Evolutionary conservation across 2,888 invertebrate species (phyloP), one percentile per base, ranked within the genome.

Genomic region (Amiota mariae): DNA sequence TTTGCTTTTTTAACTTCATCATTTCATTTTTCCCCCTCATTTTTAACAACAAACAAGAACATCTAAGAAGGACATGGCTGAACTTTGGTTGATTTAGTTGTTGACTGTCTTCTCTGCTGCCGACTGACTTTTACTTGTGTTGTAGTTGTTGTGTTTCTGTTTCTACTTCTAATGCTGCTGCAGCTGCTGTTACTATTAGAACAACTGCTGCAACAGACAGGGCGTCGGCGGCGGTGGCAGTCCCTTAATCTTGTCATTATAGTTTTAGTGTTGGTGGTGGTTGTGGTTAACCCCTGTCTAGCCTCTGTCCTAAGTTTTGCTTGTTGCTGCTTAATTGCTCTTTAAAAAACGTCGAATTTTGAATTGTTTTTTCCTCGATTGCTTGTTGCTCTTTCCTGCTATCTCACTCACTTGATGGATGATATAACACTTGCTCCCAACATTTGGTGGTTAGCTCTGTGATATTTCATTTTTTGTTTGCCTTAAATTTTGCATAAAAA

Each of bases 401-500:
- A 24, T 36, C 49, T 63, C 18, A 59, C 63, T 63, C 63, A 63
- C 46, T 63, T 71, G 71, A 63, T 71, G 64, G 61, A 51, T 71
- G 24, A 56, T 15, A 61, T 71, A 71, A 63, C 76, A 20, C 74
- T 79, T 81, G 81, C 82, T 77, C 78, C 80, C 80, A 36, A 36
- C 36, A 73, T 78, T 76, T 75, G 36, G 36, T 74, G 76, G 74
- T 73, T 67, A 75, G 75, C 70, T 63, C 57, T 24, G 77, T 76
- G 79, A 79, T 76, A 74, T 79, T 85, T 89, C 89, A 88, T 86
- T 89, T 89, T 86, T 90, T 90, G 85, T 89, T 89, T 75, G 94
- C 94, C 88, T 96, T 96, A 94, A 96, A 97, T 90, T 95, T 96
- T 66, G 93, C 91, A 90, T 95, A 94, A 91, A 97, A 97, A 80